Evolutionary conservation across 1,140 invertebrate species (phyloP).

Genomic region (Hycleus phaleratus): DNA sequence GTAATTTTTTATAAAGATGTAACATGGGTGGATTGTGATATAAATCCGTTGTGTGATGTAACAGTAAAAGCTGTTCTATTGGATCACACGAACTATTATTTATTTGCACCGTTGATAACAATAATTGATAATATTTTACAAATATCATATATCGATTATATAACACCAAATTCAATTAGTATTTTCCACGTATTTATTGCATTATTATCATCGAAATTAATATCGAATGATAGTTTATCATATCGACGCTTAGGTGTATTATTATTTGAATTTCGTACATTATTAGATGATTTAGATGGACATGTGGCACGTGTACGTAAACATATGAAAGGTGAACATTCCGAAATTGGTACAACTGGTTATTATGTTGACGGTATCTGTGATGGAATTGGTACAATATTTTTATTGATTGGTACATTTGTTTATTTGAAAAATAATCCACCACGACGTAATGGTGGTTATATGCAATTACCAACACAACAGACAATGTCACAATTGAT

Average conservation of each 20-base stretch:
- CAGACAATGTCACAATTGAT: neutral
- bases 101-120: constrained; percentile 63
- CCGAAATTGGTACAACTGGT: constrained; percentile 61
- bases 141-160: constrained; percentile 53
- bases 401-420: constrained; percentile 56
- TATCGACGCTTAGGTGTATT: constrained; percentile 60
- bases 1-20: constrained; percentile 44
- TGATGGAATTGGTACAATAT: constrained; percentile 62
- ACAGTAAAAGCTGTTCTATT: constrained; percentile 68
- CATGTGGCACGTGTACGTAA: constrained; percentile 64
- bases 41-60: constrained; percentile 64
- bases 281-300: constrained; percentile 72
- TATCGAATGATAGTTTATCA: constrained; percentile 58
- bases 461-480: constrained; percentile 47
- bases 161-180: constrained; percentile 73
- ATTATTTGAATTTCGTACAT: constrained; percentile 67
- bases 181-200: constrained; percentile 66
- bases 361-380: constrained; percentile 69
- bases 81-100: constrained; percentile 68
- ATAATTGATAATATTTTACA: constrained; percentile 54
- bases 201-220: constrained; percentile 56
- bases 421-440: constrained; percentile 61
- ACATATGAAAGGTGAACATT: constrained; percentile 60
- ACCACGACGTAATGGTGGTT: constrained; percentile 50
- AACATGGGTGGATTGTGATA: constrained; percentile 55